These are phyloP conservation scores for Campylorhamphus procurvoides DNA, from an alignment of 2,113 vertebrate genomes.

Conservation along the genomic window DNA sequence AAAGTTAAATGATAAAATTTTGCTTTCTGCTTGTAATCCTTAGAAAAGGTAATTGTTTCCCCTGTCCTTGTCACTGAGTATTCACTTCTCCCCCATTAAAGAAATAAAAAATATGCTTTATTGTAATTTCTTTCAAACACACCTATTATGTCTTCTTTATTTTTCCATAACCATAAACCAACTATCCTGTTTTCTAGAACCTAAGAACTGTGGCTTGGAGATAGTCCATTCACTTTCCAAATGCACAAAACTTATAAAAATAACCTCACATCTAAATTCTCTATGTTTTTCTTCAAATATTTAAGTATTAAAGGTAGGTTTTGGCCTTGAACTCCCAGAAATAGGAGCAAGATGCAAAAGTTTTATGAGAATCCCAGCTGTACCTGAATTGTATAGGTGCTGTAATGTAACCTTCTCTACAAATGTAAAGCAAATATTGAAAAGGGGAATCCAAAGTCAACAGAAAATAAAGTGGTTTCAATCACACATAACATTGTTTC, in stretches of 20 bases:
- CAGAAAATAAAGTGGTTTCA: not conserved
- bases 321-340: not conserved
- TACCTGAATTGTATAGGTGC: not conserved
- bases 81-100: not conserved
- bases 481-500: not conserved
- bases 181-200: not conserved
- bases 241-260: not conserved
- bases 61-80: not conserved
- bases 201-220: not conserved
- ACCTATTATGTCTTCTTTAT: not conserved
- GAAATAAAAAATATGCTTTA: not conserved
- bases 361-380: not conserved
- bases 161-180: not conserved
- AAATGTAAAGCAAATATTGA: not conserved
- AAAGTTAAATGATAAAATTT: not conserved
- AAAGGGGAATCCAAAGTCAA: not conserved
- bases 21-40: not conserved
- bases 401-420: not conserved
- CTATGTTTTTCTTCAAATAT: not conserved
- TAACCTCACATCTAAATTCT: not conserved
- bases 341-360: not conserved
- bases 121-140: not conserved
- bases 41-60: slow-evolving; percentile 11
- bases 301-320: not conserved
- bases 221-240: not conserved